Evolutionary conservation across 2,113 vertebrate genomes (phyloP), one percentile per base, ranked within the genome.

Genomic region (Osmerus mordax): DNA sequence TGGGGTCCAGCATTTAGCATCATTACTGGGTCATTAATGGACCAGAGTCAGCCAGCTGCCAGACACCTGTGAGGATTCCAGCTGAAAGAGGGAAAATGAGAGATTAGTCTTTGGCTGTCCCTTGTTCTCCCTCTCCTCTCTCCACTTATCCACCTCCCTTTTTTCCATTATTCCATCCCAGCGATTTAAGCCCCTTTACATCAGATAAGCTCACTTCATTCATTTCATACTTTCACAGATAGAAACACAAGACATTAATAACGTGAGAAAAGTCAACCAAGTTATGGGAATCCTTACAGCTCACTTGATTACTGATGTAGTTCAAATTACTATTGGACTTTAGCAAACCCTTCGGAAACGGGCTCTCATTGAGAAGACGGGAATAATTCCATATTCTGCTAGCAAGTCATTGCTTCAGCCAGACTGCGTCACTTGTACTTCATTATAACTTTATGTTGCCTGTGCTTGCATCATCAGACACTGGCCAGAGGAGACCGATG

Each of bases 51-150:
- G 75, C 77, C 67, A 85, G 83, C 84, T 90, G 90, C 87, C 89
- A 89, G 88, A 90, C 90, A 92, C 86, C 87, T 90, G 81, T 78
- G 29, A 78, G 82, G 71, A 70, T 77, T 69, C 75, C 74, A 70
- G 29, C 65, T 63, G 73, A 69, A 65, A 82, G 25, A 74, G 65
- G 52, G n/a, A n/a, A 68, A 75, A 79, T 51, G 4, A 69, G 51
- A 72, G 8, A 71, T 53, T 2, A 64, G 47, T 18, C 11, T 13
- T 19, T 47, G 16, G 14, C 32, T 21, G 8, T 16, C 23, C 15
- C 59, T 23, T 19, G 71, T 32, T 3, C 23, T 36, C 28, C 21
- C 1, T 67, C 58, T 54, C 63, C 68, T 16, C 28, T 56, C 53
- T 67, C 69, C 61, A 16, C n/a, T 60, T 74, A 3, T 21, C 69